A percentile compares a stretch with the other conserved stretches of the same genome.
These are phyloP conservation scores for Cyprinodon brontotheroides DNA, from an alignment of 2,113 vertebrate genomes.

Conservation along the genomic window DNA sequence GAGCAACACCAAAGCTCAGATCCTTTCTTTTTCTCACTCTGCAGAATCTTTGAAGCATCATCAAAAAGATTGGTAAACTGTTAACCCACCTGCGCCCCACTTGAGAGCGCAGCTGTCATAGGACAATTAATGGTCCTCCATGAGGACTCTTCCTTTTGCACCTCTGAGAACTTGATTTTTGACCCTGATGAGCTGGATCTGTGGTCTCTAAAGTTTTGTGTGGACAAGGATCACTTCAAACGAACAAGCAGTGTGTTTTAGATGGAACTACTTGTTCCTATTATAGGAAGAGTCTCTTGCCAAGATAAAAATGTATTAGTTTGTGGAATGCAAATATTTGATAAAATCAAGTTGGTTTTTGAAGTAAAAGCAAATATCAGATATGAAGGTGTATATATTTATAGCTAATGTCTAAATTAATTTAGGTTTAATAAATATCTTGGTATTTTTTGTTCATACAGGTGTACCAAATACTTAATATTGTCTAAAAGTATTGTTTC, in stretches of 20 bases:
- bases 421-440: background rate
- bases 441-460: constrained; percentile 1
- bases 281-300: constrained; percentile 23
- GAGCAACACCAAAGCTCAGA: constrained; percentile 15
- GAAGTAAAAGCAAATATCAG: background rate
- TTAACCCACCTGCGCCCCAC: constrained; percentile 77
- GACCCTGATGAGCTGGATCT: constrained; percentile 48
- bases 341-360: constrained; percentile 10
- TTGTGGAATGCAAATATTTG: constrained; percentile 16
- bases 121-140: constrained; percentile 64
- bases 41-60: constrained; percentile 45
- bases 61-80: constrained; percentile 72
- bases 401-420: background rate
- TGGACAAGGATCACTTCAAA: constrained; percentile 41
- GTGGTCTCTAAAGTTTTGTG: constrained; percentile 23
- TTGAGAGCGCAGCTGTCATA: constrained; percentile 63
- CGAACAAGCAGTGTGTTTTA: constrained; percentile 20
- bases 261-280: constrained; percentile 13
- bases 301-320: background rate
- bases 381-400: background rate
- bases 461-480: background rate
- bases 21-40: constrained; percentile 28
- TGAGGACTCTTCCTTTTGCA: constrained; percentile 48
- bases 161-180: constrained; percentile 49
- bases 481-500: background rate